A percentile compares a stretch with the other conserved stretches of the same genome.
Conservation (phyloP, 2,888 invertebrate genomes). For the Eupithecia abbreviata region DNA sequence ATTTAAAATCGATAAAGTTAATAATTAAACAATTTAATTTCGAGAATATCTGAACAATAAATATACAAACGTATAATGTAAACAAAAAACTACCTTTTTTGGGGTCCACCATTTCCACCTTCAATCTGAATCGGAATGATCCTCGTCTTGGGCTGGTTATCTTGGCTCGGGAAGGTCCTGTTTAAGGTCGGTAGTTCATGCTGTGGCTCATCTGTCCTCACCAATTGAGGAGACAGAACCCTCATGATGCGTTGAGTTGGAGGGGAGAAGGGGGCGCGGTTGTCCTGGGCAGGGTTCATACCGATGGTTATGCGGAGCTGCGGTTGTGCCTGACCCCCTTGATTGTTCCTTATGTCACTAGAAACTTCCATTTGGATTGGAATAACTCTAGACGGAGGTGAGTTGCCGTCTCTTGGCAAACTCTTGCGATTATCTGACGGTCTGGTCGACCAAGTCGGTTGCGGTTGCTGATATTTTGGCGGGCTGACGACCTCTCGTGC, state of each 20-base stretch:
- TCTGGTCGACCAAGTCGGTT: constrained; percentile 76
- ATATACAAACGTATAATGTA: background rate
- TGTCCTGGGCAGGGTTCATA: constrained; percentile 67
- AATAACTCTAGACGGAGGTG: constrained; percentile 81
- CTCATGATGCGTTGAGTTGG: constrained; percentile 82
- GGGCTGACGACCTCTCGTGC: constrained; percentile 74
- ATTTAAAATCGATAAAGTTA: background rate
- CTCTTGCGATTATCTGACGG: constrained; percentile 79
- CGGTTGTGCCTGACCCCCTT: constrained; percentile 60
- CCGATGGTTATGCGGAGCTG: constrained; percentile 78
- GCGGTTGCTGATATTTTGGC: constrained; percentile 74
- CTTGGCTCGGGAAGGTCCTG: constrained; percentile 65
- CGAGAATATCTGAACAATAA: background rate
- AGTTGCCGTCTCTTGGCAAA: constrained; percentile 67
- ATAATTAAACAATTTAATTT: background rate
- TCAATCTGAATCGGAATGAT: constrained; percentile 86
- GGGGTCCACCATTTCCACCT: constrained; percentile 69
- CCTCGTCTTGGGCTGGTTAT: constrained; percentile 78
- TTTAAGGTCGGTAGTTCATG: constrained; percentile 72
- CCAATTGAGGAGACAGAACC: constrained; percentile 80
- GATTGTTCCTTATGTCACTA: constrained; percentile 48
- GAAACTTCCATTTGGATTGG: constrained; percentile 87
- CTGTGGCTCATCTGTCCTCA: constrained; percentile 76
- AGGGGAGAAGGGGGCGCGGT: constrained; percentile 67
- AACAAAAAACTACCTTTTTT: constrained; percentile 67